These are phyloP conservation scores for Eumerus sabulonum DNA, from an alignment of 2,888 invertebrate species.

Conservation along the genomic window DNA sequence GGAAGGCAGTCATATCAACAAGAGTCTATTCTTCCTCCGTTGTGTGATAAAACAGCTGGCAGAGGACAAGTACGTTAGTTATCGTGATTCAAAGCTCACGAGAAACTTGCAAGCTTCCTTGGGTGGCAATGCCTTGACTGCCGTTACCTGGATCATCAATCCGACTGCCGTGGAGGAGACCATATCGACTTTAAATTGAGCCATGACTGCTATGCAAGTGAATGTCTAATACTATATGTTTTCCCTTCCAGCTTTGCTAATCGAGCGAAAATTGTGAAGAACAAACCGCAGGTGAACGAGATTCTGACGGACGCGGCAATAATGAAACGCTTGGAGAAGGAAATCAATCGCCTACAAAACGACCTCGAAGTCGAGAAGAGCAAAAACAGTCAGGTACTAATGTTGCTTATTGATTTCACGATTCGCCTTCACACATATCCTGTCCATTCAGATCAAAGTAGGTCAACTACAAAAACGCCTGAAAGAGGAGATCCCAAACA, in stretches of 20 bases:
- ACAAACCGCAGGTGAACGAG: slow-evolving; percentile 90
- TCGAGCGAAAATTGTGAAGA: too few relatives aligned
- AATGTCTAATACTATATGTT: background rate
- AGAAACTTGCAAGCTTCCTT: slow-evolving; percentile 90
- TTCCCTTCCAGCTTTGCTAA: slow-evolving; percentile 85
- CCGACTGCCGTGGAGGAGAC: slow-evolving; percentile 89
- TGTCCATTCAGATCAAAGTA: slow-evolving; percentile 72
- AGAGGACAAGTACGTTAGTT: slow-evolving; percentile 80
- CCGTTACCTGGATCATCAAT: slow-evolving; percentile 92
- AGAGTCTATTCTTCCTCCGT: too few relatives aligned
- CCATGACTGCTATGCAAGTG: too few relatives aligned
- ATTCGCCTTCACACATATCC: too few relatives aligned
- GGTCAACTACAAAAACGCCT: too few relatives aligned
- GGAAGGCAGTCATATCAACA: too few relatives aligned
- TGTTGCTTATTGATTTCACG: too few relatives aligned
- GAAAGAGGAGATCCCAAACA: slow-evolving; percentile 74
- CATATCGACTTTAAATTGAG: too few relatives aligned
- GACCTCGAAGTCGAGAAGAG: too few relatives aligned
- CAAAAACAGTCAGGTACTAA: slow-evolving; percentile 80
- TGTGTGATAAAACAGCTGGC: slow-evolving; percentile 87
- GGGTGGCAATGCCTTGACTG: slow-evolving; percentile 92
- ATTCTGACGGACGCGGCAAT: too few relatives aligned
- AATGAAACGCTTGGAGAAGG: slow-evolving; percentile 84
- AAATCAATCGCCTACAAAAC: slow-evolving; percentile 82
- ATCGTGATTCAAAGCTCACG: too few relatives aligned